Evolutionary conservation across 2,113 vertebrate genomes (phyloP), one percentile per base, ranked within the genome.

Genomic region (Mystacornis crossleyi): DNA sequence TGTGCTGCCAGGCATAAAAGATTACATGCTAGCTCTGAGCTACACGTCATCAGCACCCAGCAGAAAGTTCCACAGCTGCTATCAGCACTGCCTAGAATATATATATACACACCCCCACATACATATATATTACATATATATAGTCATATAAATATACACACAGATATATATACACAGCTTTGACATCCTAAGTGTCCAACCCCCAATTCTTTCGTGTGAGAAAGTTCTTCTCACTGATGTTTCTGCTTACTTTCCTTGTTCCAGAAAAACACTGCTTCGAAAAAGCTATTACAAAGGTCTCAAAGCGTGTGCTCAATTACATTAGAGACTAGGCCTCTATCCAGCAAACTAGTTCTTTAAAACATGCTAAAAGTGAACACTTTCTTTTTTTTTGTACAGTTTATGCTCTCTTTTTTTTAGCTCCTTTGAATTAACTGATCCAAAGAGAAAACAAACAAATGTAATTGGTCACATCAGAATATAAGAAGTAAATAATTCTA

Each of bases 21-120:
- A 69, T 21, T 42, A 47, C 2, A 4, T 10, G 12, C 24, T 24
- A 67, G 36, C 78, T 82, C 29, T 36, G 38, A 88, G 74, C 66
- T 77, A 40, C 72, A n/a, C 4, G 12, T 42, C 45, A 54, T 65
- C 25, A 64, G 66, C 70, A 58, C 40, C 67, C 58, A 53, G 28
- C n/a, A 88, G 79, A 81, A 86, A 90, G 62, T 53, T 42, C 40
- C 0, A 0, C 36, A 93, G 64, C 19, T 89, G 79, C 51, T 92
- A 58, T 81, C 66, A 86, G 28, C 87, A 71, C 38, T 60, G 67
- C n/a, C 75, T 69, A 51, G 38, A 83, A 88, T 31, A 88, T 2
- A 36, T 10, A 47, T 10, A 81, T 0, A 77, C 1, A 57, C 1
- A n/a, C n/a, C n/a, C n/a, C n/a, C n/a, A 61, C 0, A 53, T 0